Base-by-base conservation (phyloP, 2,888 invertebrate genomes). In the Melanostoma mellinum region DNA sequence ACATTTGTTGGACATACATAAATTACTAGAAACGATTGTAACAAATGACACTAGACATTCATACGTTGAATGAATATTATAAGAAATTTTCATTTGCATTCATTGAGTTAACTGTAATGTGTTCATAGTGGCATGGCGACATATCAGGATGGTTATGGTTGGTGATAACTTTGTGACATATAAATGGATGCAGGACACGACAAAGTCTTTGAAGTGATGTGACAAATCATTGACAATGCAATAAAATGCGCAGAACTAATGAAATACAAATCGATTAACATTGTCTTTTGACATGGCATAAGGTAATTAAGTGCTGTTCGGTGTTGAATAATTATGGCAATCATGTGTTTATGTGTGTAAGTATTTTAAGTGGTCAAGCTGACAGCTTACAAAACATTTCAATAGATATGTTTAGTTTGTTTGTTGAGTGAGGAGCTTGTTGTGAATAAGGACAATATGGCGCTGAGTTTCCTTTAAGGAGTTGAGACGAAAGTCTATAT, bases 161-260 rank as follows among this genome's bases (percentile, higher is more conserved):
- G 3, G 32, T 60, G 6, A 33, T 44, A 6, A 10, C 8, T 35
- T 33, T 33, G 42, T 20, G 10, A 50, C 10, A 38, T 48, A 56
- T 36, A 42, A 50, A 71, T 50, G 58, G 48, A 52, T 69, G 20
- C 46, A 67, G 20, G 36, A 20, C 20, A 30, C 9, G 4, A 9
- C 6, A 8, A 20, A n/a, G 50, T 48, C 36, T 46, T 58, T 55
- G 3, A 33, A 10, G 36, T 48, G 30, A 33, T 36, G n/a, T 77
- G 63, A 71, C 72, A 60, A 67, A 72, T 52, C 56, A 44, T 3
- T 78, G 78, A 72, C 67, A 73, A 40, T 53, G 40, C 67, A 55
- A 60, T 67, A 40, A 38, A 71, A 67, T 67, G 65, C 67, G 35
- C 60, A 61, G 60, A 73, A 58, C 40, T 32, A 65, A 35, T 53